A percentile compares a stretch with the other conserved stretches of the same genome.
phyloP scores from a whole-genome alignment of 2,797 vertebrate species.

The Pteropus rufus region DNA sequence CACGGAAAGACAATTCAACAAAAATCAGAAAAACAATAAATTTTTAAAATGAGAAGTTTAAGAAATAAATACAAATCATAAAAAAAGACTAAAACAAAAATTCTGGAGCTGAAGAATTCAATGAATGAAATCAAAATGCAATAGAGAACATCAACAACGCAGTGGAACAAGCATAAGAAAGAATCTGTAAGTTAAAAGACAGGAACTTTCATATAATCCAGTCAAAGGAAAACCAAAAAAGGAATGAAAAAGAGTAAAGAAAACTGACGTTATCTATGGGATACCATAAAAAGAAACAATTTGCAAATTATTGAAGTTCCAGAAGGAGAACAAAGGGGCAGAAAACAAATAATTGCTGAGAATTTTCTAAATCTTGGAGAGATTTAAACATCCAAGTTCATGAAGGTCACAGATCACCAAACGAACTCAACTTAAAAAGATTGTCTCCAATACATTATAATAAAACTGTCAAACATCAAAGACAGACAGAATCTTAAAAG shows the following conservation, averaged over 20 bases:
- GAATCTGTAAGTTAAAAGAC: not conserved
- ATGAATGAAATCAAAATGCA: not conserved
- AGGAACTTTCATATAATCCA: not conserved
- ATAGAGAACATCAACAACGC: not conserved
- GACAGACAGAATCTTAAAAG: not conserved
- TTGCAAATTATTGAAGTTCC: not conserved
- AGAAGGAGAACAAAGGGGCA: not conserved
- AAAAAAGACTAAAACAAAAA: not conserved
- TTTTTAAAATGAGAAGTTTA: not conserved
- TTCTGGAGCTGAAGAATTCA: not conserved
- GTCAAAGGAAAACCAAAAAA: not conserved
- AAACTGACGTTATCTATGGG: not conserved
- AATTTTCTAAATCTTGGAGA: not conserved
- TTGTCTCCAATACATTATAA: not conserved
- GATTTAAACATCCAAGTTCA: not conserved
- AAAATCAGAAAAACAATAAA: not conserved
- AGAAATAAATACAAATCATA: not conserved
- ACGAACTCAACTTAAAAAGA: not conserved
- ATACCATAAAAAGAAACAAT: not conserved
- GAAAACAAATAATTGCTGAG: not conserved
- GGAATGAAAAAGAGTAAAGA: not conserved
- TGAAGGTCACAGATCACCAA: not conserved
- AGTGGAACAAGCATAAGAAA: not conserved
- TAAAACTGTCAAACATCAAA: not conserved
- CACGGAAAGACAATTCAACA: not conserved